Evolutionary conservation across 1,140 invertebrate genomes (phyloP), one percentile per base, ranked within the genome.

Genomic region (Pararge aegeria): DNA sequence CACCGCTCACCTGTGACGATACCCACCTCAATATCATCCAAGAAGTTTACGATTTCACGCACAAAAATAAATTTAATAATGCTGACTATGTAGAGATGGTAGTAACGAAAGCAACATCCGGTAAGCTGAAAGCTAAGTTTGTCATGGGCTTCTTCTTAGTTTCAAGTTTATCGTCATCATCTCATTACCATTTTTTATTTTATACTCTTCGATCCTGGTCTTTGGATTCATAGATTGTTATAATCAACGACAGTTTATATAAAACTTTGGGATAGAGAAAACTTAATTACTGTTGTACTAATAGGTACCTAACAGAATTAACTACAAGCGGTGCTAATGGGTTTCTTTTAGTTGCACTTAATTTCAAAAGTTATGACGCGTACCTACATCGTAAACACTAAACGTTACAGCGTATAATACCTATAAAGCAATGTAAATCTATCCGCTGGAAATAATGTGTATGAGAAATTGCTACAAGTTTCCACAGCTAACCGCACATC

Each of bases 1-100:
- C 76, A 75, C 61, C 74, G 68, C 56, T 61, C 55, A 64, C 68
- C 67, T 79, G 76, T 71, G 68, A 61, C 59, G 52, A 62, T 54
- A 62, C 54, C 20, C 52, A 29, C 19, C 48, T 37, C 16, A 30
- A 29, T 16, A 44, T 54, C 50, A 60, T 55, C 16, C 15, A 49
- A 56, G 18, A 19, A 21, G 42, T 34, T 56, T 49, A 49, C 29
- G 18, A 18, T n/a, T 46, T 16, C 29, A 27, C 1, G 37, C 13
- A 24, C 13, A 24, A 16, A 54, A 54, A 53, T 21, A 21, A 18
- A 21, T 4, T 24, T 21, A 53, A n/a, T n/a, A n/a, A 7, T 1
- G 19, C 2, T 5, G 2, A 20, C 7, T 29, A n/a, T 7, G n/a
- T n/a, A 21, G 20, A 7, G 50, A 40, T 13, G 16, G 2, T 7